Base-by-base conservation (phyloP, 2,888 invertebrate genomes). In the Drosophila kokeensis region DNA sequence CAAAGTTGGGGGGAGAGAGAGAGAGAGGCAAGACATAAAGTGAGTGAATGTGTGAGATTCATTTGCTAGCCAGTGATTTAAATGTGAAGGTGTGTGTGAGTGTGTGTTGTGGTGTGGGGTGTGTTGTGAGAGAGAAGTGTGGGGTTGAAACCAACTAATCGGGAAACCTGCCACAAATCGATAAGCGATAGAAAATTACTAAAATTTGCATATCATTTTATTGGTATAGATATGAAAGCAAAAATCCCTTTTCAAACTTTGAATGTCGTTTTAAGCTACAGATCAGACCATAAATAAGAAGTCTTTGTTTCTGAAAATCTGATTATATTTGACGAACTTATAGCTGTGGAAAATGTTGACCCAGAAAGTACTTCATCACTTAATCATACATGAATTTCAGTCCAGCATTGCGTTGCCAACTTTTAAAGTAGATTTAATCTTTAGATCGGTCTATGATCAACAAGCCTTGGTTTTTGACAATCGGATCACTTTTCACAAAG, bases 41-140 rank as follows among this genome's bases (percentile, higher is more conserved):
- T 65, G 71, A 67, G 71, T 66, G 83, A 67, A 65, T 70, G 69
- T 76, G 69, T 55, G 59, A 64, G 45, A 61, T 58, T 29, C 24
- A 49, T 67, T 71, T 40, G 76, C 79, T 79, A 79, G 76, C 81
- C 58, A 55, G 53, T 81, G 68, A 68, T 10, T 42, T 30, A 2
- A 57, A 67, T 70, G 68, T 67, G 42, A 50, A 55, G 63, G 53
- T 65, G 65, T 36, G 52, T 30, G 74, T 61, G 61, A 55, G 70
- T 45, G 65, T 69, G 66, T 64, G 29, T 49, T 30, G 21, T 58
- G 21, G 68, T 76, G 66, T 57, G 62, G 64, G 27, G 36, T 49
- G 48, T 52, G 30, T 54, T 54, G 4, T 27, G 21, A 38, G 30
- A n/a, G 32, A 52, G 29, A 59, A 57, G 63, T 74, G 55, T 72